A percentile compares a stretch with the other conserved stretches of the same genome.
Conservation (phyloP, 2,113 vertebrate genomes). For the Asarcornis scutulata region DNA sequence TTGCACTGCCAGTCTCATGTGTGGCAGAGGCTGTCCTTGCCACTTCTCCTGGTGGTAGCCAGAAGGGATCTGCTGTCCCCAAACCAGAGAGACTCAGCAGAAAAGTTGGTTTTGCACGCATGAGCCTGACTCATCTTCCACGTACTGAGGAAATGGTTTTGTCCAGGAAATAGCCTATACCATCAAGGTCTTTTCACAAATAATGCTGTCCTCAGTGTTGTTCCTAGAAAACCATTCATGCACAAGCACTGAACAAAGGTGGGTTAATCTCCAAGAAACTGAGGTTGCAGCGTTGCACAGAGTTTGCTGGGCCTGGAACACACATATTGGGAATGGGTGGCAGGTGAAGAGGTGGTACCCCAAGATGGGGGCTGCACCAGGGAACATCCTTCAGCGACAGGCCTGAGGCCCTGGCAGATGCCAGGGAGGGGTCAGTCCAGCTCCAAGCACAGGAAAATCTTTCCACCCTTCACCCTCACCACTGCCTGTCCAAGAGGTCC, state of each 20-base stretch:
- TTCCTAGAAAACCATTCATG: slow-evolving; percentile 34
- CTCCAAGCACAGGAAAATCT: neutral
- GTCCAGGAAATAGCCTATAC: slow-evolving; percentile 13
- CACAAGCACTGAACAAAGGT: neutral
- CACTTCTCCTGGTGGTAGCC: neutral
- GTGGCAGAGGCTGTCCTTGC: neutral
- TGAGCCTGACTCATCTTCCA: slow-evolving; percentile 10
- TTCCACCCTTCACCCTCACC: neutral
- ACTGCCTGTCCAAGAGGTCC: neutral
- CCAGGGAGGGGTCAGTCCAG: neutral
- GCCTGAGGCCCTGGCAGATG: neutral
- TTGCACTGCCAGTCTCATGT: neutral
- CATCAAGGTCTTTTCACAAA: neutral
- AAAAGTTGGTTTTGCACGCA: neutral
- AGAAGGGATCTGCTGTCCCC: neutral
- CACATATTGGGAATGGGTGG: neutral
- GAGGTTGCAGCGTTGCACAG: rapidly evolving
- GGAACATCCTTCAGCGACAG: rapidly evolving
- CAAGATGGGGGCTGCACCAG: neutral
- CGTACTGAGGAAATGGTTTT: neutral
- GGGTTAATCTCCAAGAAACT: neutral
- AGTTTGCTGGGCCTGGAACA: neutral
- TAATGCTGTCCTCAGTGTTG: neutral
- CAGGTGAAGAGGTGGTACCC: neutral
- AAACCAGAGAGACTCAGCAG: neutral